A percentile compares a stretch with the other conserved stretches of the same genome.
Conservation (phyloP, 2,888 invertebrate genomes). For the Tipula helvola region DNA sequence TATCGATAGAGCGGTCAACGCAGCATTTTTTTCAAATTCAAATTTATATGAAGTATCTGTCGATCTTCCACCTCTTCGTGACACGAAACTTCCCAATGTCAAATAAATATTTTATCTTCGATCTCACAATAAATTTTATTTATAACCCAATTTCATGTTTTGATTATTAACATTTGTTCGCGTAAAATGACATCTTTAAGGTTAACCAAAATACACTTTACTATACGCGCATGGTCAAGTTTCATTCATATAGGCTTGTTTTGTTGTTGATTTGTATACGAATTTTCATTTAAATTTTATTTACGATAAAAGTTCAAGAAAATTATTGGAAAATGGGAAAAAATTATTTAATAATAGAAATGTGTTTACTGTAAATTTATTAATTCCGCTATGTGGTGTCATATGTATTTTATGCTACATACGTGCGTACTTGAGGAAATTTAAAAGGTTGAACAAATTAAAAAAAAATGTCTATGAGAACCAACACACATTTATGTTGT, state of each 20-base stretch:
- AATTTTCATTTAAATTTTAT: not conserved
- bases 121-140: not conserved
- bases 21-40: no score
- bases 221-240: not conserved
- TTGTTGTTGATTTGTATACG: not conserved
- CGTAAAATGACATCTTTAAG: not conserved
- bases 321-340: not conserved
- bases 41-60: no score
- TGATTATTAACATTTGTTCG: not conserved
- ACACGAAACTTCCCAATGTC: not conserved
- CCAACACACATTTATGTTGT: not conserved
- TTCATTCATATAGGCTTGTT: not conserved
- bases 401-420: no score
- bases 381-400: not conserved
- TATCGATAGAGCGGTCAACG: no score
- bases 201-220: not conserved
- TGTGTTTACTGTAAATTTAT: not conserved
- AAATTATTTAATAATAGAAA: not conserved
- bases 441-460: not conserved
- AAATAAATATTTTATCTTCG: not conserved
- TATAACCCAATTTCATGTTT: not conserved
- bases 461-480: not conserved
- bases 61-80: no score
- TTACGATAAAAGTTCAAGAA: not conserved
- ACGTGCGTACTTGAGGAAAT: not conserved